Conservation (phyloP, 2,113 vertebrate genomes). For the Sterna hirundo region DNA sequence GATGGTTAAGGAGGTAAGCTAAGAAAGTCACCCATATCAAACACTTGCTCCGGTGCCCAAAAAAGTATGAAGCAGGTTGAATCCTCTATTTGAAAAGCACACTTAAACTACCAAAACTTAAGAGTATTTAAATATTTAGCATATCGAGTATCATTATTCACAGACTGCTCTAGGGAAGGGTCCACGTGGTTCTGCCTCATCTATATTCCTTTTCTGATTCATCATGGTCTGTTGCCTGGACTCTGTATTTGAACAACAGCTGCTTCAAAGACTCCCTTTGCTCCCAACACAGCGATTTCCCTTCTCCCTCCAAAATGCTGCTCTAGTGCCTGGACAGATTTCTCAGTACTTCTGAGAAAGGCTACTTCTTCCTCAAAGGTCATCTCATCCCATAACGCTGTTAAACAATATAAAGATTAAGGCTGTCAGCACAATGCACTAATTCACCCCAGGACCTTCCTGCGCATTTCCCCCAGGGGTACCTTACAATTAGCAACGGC, state of each 20-base stretch:
- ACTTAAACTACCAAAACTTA: background rate
- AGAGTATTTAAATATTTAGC: background rate
- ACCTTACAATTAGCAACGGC: background rate
- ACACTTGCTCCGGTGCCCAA: background rate
- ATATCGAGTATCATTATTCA: background rate
- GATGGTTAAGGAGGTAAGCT: background rate
- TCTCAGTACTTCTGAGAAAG: background rate
- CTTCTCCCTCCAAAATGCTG: background rate
- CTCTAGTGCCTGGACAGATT: background rate
- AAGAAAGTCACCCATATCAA: background rate
- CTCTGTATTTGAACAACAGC: background rate
- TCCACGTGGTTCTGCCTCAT: background rate
- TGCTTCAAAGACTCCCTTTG: background rate
- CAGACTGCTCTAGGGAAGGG: background rate
- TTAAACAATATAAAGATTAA: constrained; percentile 16
- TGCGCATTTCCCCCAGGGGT: background rate
- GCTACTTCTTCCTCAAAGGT: background rate
- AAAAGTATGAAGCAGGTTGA: background rate
- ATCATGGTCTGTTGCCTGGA: rapidly evolving
- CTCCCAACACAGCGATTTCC: background rate
- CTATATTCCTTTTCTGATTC: background rate
- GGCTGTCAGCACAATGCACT: background rate
- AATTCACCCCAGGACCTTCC: constrained; percentile 9
- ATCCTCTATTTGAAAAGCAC: background rate
- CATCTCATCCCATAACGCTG: background rate